Conservation (phyloP, 2,113 vertebrate genomes). For the Equus quagga region DNA sequence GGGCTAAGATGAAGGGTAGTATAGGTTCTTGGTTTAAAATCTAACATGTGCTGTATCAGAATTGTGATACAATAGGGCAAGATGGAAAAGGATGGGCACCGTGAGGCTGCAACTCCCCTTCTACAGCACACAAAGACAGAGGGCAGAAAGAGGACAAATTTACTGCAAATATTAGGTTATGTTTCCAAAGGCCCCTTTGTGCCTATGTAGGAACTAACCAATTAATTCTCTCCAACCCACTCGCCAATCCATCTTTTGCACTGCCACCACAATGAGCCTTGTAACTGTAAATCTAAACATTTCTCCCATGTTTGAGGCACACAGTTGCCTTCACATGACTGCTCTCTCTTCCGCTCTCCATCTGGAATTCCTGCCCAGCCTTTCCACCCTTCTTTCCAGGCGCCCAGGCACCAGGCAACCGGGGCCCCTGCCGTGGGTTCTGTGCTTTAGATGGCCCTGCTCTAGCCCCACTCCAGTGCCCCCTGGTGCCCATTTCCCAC, state of each 20-base stretch:
- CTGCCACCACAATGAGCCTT: background rate
- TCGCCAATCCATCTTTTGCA: background rate
- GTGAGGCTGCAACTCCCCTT: background rate
- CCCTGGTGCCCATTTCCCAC: background rate
- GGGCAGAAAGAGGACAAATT: background rate
- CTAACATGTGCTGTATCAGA: background rate
- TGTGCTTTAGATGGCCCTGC: background rate
- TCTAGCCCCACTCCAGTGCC: background rate
- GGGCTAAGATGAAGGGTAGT: background rate
- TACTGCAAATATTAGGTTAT: background rate
- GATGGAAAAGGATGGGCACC: background rate
- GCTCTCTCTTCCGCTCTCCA: background rate
- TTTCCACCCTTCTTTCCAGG: background rate
- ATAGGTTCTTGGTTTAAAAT: background rate
- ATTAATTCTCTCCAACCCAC: background rate
- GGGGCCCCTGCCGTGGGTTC: background rate
- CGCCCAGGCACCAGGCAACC: rapidly evolving
- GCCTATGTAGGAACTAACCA: background rate
- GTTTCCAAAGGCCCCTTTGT: background rate
- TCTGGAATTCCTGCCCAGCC: background rate
- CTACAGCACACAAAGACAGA: background rate
- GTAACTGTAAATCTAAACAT: background rate
- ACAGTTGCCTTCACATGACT: background rate
- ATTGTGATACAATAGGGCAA: background rate
- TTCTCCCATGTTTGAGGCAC: background rate